Evolutionary conservation across 2,797 vertebrate species (phyloP), one percentile per base, ranked within the genome.

Genomic region (Sternarchorhynchus goeldii): DNA sequence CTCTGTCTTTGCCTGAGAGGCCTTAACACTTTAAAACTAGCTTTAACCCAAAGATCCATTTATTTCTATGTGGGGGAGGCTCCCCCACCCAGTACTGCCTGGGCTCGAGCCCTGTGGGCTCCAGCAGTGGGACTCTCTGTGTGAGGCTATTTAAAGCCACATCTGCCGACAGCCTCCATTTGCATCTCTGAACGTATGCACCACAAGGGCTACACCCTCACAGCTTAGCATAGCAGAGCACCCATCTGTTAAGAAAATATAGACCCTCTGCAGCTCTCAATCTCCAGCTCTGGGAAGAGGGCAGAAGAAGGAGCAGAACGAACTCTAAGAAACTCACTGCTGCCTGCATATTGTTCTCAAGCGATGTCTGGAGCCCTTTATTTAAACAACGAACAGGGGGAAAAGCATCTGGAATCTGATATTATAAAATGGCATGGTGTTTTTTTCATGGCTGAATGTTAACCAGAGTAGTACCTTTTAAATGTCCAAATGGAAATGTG

Each of bases 101-200:
- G 39, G 64, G 74, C 67, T 59, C 82, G 84, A 84, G 79, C 85
- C 79, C 84, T 82, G 65, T 82, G 87, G 73, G 87, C 85, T 88
- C 84, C 84, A 89, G 86, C 76, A 81, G 84, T 78, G 81, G 76
- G 78, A 69, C 73, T 85, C 83, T 84, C 81, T 73, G 81, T 84
- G 85, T 90, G 87, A 80, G 84, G 82, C 83, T 88, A 86, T 87
- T 89, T 89, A 88, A 82, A 88, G 79, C 81, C 87, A 89, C 88
- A 89, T 90, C 89, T 91, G 90, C 85, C 84, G 73, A 79, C 79
- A 76, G 85, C 58, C 81, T 84, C 77, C 84, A 88, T 90, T 89
- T 87, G 85, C 81, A 85, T 85, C 82, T 73, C 75, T 88, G 84
- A 88, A 89, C 80, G 81, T 81, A 85, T 78, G 79, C 79, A 63